phyloP scores from a whole-genome alignment of 2,113 vertebrate genomes.

The Sakesphorus luctuosus region DNA sequence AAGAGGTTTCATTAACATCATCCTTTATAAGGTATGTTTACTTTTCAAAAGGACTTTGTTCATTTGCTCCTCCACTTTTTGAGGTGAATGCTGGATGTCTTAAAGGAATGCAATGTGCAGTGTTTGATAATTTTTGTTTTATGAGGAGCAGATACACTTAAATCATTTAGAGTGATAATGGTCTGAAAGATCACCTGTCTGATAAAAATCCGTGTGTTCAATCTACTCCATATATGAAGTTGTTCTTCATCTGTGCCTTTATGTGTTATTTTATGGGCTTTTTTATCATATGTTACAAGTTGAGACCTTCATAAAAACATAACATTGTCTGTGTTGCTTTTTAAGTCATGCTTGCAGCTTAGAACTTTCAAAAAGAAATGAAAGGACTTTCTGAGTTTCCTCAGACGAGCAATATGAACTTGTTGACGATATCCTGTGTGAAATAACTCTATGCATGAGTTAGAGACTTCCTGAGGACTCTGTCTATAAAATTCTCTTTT shows the following conservation, averaged over 20 bases:
- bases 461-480: constrained; percentile 34
- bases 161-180: background rate
- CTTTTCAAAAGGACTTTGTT: background rate
- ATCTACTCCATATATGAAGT: background rate
- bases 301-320: constrained; percentile 21
- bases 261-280: background rate
- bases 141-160: background rate
- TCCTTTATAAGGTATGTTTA: background rate
- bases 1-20: background rate
- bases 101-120: background rate
- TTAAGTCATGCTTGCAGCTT: background rate
- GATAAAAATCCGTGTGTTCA: background rate
- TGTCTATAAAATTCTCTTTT: background rate
- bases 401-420: constrained; percentile 4
- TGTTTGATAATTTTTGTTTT: background rate
- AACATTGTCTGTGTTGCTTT: background rate
- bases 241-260: background rate
- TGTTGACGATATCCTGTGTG: constrained; percentile 39
- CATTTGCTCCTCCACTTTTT: background rate
- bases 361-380: background rate
- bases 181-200: background rate
- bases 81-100: background rate
- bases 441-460: constrained; percentile 22
- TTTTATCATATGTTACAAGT: background rate
- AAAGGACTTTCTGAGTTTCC: background rate